These are phyloP conservation scores for Ectobius pallidus DNA, from an alignment of 2,888 invertebrate species.

Conservation along the genomic window DNA sequence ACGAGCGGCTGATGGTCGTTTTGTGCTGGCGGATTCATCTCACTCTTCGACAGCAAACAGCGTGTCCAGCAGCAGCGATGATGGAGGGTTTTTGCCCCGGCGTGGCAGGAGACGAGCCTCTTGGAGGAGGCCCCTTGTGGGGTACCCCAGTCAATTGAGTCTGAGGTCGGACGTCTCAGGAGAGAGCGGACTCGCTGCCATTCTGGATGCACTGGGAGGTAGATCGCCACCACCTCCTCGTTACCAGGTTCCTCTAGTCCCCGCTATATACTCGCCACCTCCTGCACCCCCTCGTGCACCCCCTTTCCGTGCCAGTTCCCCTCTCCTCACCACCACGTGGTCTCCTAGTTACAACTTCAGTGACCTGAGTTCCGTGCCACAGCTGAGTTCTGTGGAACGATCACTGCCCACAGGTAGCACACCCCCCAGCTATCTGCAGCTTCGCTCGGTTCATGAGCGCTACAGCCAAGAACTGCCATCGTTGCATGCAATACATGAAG, in stretches of 20 bases:
- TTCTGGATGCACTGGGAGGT: conserved; percentile 47
- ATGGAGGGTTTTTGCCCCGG: conserved; percentile 81
- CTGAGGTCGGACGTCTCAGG: conserved; percentile 68
- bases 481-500: conserved; percentile 71
- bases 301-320: conserved; percentile 53
- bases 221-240: conserved; percentile 36
- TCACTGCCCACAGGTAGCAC: conserved; percentile 64
- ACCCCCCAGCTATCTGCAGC: conserved; percentile 70
- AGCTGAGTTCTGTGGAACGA: conserved; percentile 75
- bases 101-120: conserved; percentile 63
- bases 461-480: conserved; percentile 77
- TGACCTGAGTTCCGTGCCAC: conserved; percentile 85
- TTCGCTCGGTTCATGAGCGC: conserved; percentile 68
- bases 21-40: conserved; percentile 64
- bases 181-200: conserved; percentile 19
- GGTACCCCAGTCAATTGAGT: conserved; percentile 69
- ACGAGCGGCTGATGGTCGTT: conserved; percentile 75
- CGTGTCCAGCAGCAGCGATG: conserved; percentile 72
- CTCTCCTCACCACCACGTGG: conserved; percentile 59
- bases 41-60: conserved; percentile 52
- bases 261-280: conserved; percentile 45
- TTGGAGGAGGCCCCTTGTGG: conserved; percentile 69
- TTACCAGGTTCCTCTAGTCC: conserved; percentile 44
- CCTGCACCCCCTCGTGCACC: conserved; percentile 55
- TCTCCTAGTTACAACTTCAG: conserved; percentile 76